Conservation (phyloP, 2,888 invertebrate genomes). For the Lasioglossum vierecki region DNA sequence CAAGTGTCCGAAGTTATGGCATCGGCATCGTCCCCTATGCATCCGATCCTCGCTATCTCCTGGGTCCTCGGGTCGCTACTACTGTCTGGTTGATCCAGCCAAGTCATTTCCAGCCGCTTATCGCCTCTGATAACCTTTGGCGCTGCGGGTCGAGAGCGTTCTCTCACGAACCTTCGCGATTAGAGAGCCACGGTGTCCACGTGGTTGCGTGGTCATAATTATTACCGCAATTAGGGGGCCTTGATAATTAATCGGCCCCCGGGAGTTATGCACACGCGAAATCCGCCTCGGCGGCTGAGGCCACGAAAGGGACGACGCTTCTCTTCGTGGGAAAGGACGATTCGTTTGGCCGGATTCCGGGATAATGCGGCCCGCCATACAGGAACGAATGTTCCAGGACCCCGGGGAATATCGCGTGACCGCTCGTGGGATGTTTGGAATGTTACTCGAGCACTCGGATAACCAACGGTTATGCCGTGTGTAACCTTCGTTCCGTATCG, state of each 20-base stretch:
- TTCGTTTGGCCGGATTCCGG: conserved; percentile 70
- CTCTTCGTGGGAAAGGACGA: conserved; percentile 70
- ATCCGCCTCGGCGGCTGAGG: conserved; percentile 46
- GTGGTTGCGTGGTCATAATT: conserved; percentile 70
- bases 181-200: conserved; percentile 24
- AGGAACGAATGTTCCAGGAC: conserved; percentile 68
- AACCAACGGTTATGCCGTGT: conserved; percentile 71
- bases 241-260: conserved; percentile 77
- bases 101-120: conserved; percentile 22
- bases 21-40: not conserved
- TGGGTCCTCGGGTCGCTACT: not conserved
- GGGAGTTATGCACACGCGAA: conserved; percentile 74
- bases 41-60: not conserved
- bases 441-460: conserved; percentile 72
- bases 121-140: conserved; percentile 31
- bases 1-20: not conserved
- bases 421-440: conserved; percentile 74
- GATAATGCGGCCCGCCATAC: conserved; percentile 67
- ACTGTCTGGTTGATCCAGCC: not conserved
- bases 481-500: conserved; percentile 72
- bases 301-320: conserved; percentile 62
- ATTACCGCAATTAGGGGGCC: conserved; percentile 73
- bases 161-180: conserved; percentile 23
- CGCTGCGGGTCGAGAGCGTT: not conserved
- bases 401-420: conserved; percentile 73